Evolutionary conservation across 2,113 vertebrate species (phyloP).

Genomic region (Dendropsophus ebraccatus): DNA sequence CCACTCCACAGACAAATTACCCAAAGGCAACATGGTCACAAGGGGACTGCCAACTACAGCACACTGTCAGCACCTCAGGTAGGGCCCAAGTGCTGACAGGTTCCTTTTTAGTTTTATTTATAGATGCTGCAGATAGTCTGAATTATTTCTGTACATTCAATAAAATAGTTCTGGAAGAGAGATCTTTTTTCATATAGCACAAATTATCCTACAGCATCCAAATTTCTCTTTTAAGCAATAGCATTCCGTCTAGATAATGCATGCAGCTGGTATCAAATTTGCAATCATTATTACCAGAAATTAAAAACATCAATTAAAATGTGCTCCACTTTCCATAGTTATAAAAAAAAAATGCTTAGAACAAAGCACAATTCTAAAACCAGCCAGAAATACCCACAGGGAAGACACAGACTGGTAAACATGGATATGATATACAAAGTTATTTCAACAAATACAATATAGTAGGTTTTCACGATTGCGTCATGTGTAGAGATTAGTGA

Average conservation of each 20-base stretch:
- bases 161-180: background rate
- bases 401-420: background rate
- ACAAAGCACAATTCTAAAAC: background rate
- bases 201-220: background rate
- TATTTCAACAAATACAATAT: too few species aligned
- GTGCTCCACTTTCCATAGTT: background rate
- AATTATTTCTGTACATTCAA: background rate
- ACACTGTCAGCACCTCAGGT: too few species aligned
- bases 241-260: background rate
- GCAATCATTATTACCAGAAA: slow-evolving; percentile 8
- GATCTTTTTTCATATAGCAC: background rate
- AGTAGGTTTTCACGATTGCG: too few species aligned
- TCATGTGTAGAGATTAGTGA: too few species aligned
- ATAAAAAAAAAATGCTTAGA: background rate
- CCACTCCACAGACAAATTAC: too few species aligned
- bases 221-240: background rate
- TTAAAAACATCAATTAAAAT: slow-evolving; percentile 30
- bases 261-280: background rate
- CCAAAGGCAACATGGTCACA: too few species aligned
- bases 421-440: background rate
- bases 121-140: background rate
- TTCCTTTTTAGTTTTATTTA: background rate
- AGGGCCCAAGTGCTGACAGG: too few species aligned
- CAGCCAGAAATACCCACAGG: background rate
- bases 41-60: too few species aligned